Conservation (phyloP, 2,888 invertebrate genomes). For the Andrena chrysosceles region DNA sequence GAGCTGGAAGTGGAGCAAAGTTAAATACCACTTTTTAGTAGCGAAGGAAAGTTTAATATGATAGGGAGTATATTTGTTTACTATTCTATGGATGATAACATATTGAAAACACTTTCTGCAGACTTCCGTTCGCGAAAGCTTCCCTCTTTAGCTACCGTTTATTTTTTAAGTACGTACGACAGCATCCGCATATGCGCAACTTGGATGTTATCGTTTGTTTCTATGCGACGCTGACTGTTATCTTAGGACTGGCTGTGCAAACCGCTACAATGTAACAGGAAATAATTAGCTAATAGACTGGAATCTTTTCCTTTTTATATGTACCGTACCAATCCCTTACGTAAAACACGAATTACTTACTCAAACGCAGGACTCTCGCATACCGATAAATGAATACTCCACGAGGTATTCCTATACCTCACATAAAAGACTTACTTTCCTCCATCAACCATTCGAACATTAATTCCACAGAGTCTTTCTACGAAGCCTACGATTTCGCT, state of each 20-base stretch:
- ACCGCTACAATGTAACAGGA: neutral
- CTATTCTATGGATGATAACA: neutral
- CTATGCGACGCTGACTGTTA: neutral
- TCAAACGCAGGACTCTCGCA: neutral
- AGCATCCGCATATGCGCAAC: neutral
- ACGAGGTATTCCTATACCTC: neutral
- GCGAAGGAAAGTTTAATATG: neutral
- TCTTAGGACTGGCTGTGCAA: neutral
- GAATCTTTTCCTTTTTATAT: neutral
- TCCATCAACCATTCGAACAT: neutral
- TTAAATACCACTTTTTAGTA: neutral
- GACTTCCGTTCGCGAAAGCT: conserved; percentile 9
- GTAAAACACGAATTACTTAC: neutral
- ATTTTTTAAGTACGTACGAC: neutral
- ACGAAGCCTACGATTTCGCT: neutral
- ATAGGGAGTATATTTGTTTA: neutral
- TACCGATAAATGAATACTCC: neutral
- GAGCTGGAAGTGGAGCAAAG: too few species aligned
- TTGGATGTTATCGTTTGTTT: conserved; percentile 12
- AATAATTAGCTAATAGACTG: neutral
- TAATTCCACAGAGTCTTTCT: neutral
- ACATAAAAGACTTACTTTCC: neutral
- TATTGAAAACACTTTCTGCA: neutral
- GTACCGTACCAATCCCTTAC: neutral
- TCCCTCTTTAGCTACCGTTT: conserved; percentile 12